Conservation (phyloP, 2,888 invertebrate species). For the Andrena bucephala region DNA sequence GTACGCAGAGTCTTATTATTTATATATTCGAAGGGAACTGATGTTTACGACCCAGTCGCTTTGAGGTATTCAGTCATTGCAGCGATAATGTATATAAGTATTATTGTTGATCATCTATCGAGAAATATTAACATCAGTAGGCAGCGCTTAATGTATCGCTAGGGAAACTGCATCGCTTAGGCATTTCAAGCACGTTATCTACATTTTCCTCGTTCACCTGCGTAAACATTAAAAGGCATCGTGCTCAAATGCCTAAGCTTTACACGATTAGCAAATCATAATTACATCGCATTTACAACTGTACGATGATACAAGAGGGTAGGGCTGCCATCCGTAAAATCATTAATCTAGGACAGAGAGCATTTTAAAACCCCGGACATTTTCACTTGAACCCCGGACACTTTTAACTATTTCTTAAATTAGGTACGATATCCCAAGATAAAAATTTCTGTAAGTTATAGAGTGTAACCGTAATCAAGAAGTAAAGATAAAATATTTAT, state of each 20-base stretch:
- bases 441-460: no score
- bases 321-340: neutral
- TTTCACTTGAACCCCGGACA: no score
- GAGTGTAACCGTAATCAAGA: no score
- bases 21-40: slow-evolving; percentile 10
- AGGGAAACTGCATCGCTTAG: slow-evolving; percentile 47
- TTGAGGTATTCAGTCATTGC: slow-evolving; percentile 53
- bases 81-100: slow-evolving; percentile 60
- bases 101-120: slow-evolving; percentile 42
- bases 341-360: no score
- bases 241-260: slow-evolving; percentile 53
- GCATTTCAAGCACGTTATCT: slow-evolving; percentile 28
- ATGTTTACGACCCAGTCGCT: slow-evolving; percentile 59
- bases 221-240: neutral
- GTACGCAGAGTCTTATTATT: slow-evolving; percentile 21
- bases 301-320: slow-evolving; percentile 32
- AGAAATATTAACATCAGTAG: slow-evolving; percentile 41
- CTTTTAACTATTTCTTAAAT: no score
- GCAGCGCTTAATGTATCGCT: slow-evolving; percentile 51
- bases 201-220: neutral
- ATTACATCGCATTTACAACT: slow-evolving; percentile 47
- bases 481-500: no score
- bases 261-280: slow-evolving; percentile 28
- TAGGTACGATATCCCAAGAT: no score
- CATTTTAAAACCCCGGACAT: no score